phyloP scores from a whole-genome alignment of 92 coral and sea anemone species.

The Ricordea florida region DNA sequence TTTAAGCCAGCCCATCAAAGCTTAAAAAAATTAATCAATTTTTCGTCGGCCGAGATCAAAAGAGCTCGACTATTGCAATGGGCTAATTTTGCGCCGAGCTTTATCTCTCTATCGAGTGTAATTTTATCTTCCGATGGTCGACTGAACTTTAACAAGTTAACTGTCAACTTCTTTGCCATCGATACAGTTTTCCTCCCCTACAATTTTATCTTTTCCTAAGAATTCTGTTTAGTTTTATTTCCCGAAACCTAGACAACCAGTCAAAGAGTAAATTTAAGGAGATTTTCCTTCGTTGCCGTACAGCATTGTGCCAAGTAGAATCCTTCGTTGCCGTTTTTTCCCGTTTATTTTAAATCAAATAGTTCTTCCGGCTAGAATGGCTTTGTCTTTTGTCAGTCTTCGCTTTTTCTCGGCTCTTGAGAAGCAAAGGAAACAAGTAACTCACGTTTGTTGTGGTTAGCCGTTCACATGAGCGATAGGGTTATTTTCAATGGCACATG shows the following conservation, averaged over 20 bases:
- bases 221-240: too few species aligned
- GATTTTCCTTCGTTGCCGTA: too few species aligned
- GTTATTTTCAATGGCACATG: too few species aligned
- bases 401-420: background rate
- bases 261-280: too few species aligned
- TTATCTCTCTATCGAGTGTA: background rate
- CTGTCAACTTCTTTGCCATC: background rate
- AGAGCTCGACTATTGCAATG: background rate
- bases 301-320: too few species aligned
- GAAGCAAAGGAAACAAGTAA: background rate
- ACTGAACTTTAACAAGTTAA: background rate
- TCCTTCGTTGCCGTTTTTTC: conserved; percentile 18
- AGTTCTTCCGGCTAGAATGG: conserved; percentile 21
- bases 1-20: conserved; percentile 27
- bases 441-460: too few species aligned
- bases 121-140: conserved; percentile 2
- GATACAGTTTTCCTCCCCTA: too few species aligned
- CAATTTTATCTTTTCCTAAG: too few species aligned
- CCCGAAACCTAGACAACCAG: too few species aligned
- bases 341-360: background rate
- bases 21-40: conserved; percentile 27
- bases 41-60: conserved; percentile 27
- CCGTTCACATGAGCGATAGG: too few species aligned
- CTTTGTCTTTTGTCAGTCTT: background rate
- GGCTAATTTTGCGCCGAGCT: conserved; percentile 5